Evolutionary conservation across 2,113 vertebrate genomes (phyloP), one percentile per base, ranked within the genome.

Genomic region (Halichoerus grypus): DNA sequence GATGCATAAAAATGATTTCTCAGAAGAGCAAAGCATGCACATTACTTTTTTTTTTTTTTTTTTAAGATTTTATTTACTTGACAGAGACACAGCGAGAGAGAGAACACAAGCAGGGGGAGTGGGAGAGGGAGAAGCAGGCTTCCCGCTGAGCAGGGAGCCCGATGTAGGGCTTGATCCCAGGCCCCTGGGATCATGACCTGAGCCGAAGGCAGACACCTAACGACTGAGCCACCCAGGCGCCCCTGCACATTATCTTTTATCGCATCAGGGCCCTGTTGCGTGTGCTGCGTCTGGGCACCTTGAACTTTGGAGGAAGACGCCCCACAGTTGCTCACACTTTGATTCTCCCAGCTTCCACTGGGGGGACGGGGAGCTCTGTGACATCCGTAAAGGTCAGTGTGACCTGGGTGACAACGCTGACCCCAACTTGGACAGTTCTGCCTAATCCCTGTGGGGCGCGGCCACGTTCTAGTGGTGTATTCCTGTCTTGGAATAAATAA

Each of bases 221-320:
- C 7, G 46, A 46, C 46, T 46, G 46, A 46, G 46, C 7, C 46
- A 46, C 46, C 46, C 46, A 46, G 46, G 46, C 5, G 46, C 46
- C 46, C 46, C 46, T 12, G 13, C 15, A 12, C 3, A 3, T 14
- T 69, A 21, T 42, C 21, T 55, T 80, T 24, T 51, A 14, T 33
- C 22, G 3, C 6, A 0, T 22, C 19, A 18, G 9, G 46, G 83
- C 63, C 31, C 51, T 42, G 55, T 9, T 51, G 22, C 8, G 0
- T 2, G 0, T 1, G 24, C n/a, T 5, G 6, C 1, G 28, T 6
- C 84, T 12, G n/a, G 5, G 16, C 3, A 3, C 51, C 15, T 22
- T 12, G 11, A 49, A 42, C 65, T 18, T 46, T 26, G 67, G 80
- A 31, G 46, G 39, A 15, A 21, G 39, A 4, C 4, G 2, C 31